Percentiles rank a stretch among this genome's conserved stretches.
phyloP scores from a whole-genome alignment of 2,797 vertebrate species.

The Champsocephalus esox region DNA sequence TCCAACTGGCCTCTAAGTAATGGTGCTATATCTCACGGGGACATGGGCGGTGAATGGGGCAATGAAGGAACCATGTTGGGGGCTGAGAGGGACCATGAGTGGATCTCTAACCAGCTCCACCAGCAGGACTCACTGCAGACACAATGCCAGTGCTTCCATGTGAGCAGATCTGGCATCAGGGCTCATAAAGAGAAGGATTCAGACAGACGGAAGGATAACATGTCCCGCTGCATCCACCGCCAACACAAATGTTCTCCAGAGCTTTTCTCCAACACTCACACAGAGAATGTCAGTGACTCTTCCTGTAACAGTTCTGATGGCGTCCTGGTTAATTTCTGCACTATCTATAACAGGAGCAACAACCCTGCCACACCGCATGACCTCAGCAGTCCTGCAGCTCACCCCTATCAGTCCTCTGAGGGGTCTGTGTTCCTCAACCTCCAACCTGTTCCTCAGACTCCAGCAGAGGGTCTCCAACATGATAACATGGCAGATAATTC shows the following conservation, averaged over 20 bases:
- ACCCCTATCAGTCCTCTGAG: conserved; percentile 70
- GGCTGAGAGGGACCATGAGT: conserved; percentile 63
- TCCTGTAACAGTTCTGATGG: conserved; percentile 97
- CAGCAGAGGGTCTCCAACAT: conserved; percentile 68
- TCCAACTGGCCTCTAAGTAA: conserved; percentile 83
- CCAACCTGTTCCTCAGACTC: conserved; percentile 65
- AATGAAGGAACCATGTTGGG: conserved; percentile 50
- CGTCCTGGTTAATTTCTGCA: conserved; percentile 93
- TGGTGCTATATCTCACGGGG: conserved; percentile 45
- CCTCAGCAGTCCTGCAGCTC: conserved; percentile 86
- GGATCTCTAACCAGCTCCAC: conserved; percentile 58
- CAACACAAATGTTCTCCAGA: conserved; percentile 78
- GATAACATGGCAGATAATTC: conserved; percentile 53
- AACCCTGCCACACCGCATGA: conserved; percentile 84
- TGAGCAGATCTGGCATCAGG: conserved; percentile 74
- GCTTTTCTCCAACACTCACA: conserved; percentile 82
- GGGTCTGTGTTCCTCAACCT: conserved; percentile 78
- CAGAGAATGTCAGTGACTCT: conserved; percentile 90
- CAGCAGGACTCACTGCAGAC: conserved; percentile 77
- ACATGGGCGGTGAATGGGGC: conserved; percentile 49
- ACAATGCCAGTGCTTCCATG: conserved; percentile 63
- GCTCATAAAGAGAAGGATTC: conserved; percentile 70
- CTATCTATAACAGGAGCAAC: conserved; percentile 93
- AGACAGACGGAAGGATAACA: conserved; percentile 61
- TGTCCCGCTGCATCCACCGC: conserved; percentile 81